Percentiles rank a stretch among this genome's conserved stretches.
Evolutionary conservation across 2,797 vertebrate genomes (phyloP).

Genomic region (Trachops cirrhosus): DNA sequence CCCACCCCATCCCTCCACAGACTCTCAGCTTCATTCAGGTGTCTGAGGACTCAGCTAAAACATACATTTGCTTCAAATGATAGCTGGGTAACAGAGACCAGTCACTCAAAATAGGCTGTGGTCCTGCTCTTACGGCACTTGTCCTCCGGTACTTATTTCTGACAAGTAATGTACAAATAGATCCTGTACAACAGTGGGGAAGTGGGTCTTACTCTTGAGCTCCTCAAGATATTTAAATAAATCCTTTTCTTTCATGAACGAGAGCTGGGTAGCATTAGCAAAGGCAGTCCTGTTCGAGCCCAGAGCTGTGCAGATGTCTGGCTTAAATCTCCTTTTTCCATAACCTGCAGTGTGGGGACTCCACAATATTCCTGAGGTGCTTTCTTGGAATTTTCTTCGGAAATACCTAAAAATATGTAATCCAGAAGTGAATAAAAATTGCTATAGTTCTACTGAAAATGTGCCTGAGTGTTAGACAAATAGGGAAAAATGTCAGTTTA

Average conservation of each 20-base stretch:
- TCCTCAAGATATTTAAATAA: constrained; percentile 48
- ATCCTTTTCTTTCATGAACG: constrained; percentile 63
- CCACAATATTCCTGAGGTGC: background rate
- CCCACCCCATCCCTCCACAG: background rate
- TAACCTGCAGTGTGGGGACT: background rate
- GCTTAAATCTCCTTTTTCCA: constrained; percentile 21
- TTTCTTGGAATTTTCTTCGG: constrained; percentile 67
- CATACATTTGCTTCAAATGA: background rate
- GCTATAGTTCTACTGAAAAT: background rate
- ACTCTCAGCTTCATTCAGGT: background rate
- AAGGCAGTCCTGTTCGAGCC: constrained; percentile 40
- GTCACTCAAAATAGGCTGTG: background rate
- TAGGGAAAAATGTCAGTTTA: background rate
- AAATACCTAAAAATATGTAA: constrained; percentile 74
- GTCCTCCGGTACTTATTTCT: constrained; percentile 26
- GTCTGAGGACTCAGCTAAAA: background rate
- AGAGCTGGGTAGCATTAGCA: constrained; percentile 8
- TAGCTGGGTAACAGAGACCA: background rate
- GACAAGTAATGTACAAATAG: background rate
- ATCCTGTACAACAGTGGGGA: background rate
- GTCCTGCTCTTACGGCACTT: background rate
- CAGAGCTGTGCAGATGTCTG: background rate
- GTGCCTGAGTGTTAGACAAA: background rate
- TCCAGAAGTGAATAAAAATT: constrained; percentile 22
- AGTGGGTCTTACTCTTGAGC: constrained; percentile 66